Base-by-base conservation (phyloP, 2,888 invertebrate genomes). In the Machimus atricapillus region DNA sequence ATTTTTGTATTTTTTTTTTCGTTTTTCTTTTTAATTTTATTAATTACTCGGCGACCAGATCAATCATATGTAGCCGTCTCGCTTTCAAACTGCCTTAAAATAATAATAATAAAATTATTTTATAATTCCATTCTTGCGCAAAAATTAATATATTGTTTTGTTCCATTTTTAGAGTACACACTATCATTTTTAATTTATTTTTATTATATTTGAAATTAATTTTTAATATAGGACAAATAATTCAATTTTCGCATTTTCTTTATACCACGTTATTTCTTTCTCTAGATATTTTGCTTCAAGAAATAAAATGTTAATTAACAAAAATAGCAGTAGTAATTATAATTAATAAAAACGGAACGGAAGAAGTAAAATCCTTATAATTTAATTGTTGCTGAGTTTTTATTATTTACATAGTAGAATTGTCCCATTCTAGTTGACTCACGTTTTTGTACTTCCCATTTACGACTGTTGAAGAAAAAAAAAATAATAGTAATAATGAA, bases 351-450 rank as follows among this genome's bases (percentile, higher is more conserved):
- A 52, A 66, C 8, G 58, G 58, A 66, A 66, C 27, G 14, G 27
- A 66, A 23, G 27, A 76, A 76, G 6, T 16, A 34, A n/a, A 40
- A n/a, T 76, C 37, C 76, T 76, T 76, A 37, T 14, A 34, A 76
- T 76, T 76, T 37, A 34, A 19, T 23, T 79, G 31, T 79, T 52
- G 79, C 52, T 52, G 27, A 3, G 23, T 83, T 66, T 34, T 74
- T 4, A 12, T 66, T 89, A 89, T 89, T 94, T 95, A 96, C 95
- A 96, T 96, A 90, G 95, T 96, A 93, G 95, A 95, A 93, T 96
- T 95, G 93, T 96, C 96, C 96, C 96, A 96, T 93, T 96, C 96
- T 89, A 96, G 93, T 93, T 96, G 96, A 92, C 95, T 96, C 91
- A 96, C 95, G 93, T 96, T 95, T 91, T 95, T 94, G 92, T 96